Percentiles rank a stretch among this genome's conserved stretches.
phyloP scores from a whole-genome alignment of 2,888 invertebrate genomes.

The Drymonia ruficornis region DNA sequence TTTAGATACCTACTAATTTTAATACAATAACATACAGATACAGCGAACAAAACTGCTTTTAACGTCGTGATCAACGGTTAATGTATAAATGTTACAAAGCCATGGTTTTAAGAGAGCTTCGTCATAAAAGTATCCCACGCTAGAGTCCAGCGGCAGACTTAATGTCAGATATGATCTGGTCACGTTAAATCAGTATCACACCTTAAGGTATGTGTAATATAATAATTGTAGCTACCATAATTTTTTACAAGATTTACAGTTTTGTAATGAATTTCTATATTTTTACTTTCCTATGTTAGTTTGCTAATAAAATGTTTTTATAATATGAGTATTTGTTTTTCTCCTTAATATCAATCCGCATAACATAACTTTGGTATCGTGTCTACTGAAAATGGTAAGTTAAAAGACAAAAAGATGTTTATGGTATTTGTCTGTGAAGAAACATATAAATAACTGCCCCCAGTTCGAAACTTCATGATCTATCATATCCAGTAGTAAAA shows the following conservation, averaged over 20 bases:
- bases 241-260: slow-evolving; percentile 78
- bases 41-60: neutral
- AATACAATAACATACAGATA: neutral
- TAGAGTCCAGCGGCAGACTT: slow-evolving; percentile 27
- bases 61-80: neutral
- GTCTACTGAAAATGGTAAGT: too few species aligned
- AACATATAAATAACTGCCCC: too few species aligned
- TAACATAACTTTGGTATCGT: neutral
- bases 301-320: slow-evolving; percentile 84
- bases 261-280: slow-evolving; percentile 82
- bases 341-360: slow-evolving; percentile 4
- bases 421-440: too few species aligned
- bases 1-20: neutral
- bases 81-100: neutral
- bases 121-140: slow-evolving; percentile 19
- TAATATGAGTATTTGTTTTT: slow-evolving; percentile 31
- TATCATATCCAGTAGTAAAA: too few species aligned
- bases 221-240: slow-evolving; percentile 72
- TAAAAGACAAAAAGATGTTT: too few species aligned
- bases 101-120: neutral
- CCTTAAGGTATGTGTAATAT: slow-evolving; percentile 60
- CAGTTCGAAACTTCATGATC: too few species aligned
- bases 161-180: slow-evolving; percentile 56
- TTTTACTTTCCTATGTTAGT: slow-evolving; percentile 84
- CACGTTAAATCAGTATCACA: slow-evolving; percentile 56